A percentile compares a stretch with the other conserved stretches of the same genome.
These are phyloP conservation scores for Oikopleura vanhoeffeni DNA, from an alignment of 23 tunicate species.

Conservation along the genomic window DNA sequence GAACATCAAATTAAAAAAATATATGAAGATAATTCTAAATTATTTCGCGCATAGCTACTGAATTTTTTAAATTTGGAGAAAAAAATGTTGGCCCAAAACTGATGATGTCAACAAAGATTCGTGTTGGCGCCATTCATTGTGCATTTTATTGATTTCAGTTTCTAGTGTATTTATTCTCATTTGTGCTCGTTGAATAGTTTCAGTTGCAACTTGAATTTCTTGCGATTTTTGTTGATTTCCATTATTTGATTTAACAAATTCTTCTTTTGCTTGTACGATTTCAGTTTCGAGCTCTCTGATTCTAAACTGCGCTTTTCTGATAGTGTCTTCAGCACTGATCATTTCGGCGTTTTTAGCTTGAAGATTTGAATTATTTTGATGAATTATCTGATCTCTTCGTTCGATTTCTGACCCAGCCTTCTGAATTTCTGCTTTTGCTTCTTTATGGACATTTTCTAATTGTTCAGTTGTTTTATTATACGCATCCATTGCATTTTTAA, in stretches of 20 bases:
- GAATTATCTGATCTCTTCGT: too few species aligned
- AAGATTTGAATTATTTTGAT: background rate
- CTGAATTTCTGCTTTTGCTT: background rate
- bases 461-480: too few species aligned
- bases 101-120: background rate
- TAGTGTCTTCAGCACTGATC: too few species aligned
- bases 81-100: background rate
- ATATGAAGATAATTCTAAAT: too few species aligned
- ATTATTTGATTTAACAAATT: background rate
- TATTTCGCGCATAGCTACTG: background rate
- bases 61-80: background rate
- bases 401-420: background rate
- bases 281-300: background rate
- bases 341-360: background rate
- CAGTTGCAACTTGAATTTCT: background rate
- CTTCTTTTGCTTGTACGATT: background rate
- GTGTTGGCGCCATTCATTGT: background rate
- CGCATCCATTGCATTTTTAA: too few species aligned
- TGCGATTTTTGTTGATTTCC: background rate
- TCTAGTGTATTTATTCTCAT: background rate
- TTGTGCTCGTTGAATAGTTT: background rate
- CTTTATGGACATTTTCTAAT: too few species aligned
- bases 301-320: background rate
- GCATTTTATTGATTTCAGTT: background rate
- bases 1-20: too few species aligned